Evolutionary conservation across 64 coral and sea anemone species (phyloP).

Genomic region (Dendronephthya gigantea): DNA sequence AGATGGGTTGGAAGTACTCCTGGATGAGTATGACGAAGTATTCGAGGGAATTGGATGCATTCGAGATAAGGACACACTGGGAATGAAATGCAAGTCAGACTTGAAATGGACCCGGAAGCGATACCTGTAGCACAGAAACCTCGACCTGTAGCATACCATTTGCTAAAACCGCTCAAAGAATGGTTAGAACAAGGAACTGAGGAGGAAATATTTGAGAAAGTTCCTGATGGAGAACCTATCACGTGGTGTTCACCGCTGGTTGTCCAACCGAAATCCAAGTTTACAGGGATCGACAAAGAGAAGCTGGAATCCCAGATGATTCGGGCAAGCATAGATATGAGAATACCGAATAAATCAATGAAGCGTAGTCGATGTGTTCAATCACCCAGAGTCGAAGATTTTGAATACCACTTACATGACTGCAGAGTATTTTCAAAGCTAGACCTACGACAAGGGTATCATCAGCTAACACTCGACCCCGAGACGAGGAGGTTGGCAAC

Average conservation of each 20-base stretch:
- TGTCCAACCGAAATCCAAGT: neutral
- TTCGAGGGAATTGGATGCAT: conserved; percentile 48
- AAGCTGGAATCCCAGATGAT: conserved; percentile 2
- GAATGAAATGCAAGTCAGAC: neutral
- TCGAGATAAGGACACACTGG: conserved; percentile 15
- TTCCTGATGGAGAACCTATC: neutral
- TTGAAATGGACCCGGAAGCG: neutral
- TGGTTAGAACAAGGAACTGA: neutral
- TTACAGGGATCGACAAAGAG: neutral
- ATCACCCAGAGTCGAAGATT: neutral
- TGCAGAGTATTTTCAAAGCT: neutral
- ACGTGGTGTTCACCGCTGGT: conserved; percentile 3
- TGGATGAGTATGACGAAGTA: neutral
- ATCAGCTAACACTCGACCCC: neutral
- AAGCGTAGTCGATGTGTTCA: neutral
- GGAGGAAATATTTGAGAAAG: neutral
- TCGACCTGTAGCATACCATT: neutral
- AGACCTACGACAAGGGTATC: neutral
- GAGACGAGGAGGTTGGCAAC: neutral
- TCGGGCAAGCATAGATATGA: neutral
- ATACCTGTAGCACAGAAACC: neutral
- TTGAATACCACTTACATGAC: neutral
- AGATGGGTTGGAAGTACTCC: neutral
- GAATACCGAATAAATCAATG: neutral
- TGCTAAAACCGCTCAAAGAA: neutral